These are phyloP conservation scores for Willisornis vidua DNA, from an alignment of 2,113 vertebrate species.

Conservation along the genomic window DNA sequence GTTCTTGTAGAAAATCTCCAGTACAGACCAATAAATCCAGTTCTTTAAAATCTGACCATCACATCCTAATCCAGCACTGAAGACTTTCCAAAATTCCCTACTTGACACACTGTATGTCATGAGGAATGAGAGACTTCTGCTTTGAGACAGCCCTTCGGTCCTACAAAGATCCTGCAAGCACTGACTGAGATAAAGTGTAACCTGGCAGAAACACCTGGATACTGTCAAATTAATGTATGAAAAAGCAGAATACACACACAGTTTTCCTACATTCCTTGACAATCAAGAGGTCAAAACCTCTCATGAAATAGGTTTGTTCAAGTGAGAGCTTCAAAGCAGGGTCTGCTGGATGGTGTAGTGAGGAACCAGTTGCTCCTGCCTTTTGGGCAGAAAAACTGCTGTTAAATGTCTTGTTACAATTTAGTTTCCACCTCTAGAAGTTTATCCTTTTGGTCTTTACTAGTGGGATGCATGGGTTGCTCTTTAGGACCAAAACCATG, in stretches of 20 bases:
- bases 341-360: fast-evolving
- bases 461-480: background rate
- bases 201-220: background rate
- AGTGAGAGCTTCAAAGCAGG: background rate
- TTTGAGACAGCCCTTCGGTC: background rate
- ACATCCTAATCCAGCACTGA: background rate
- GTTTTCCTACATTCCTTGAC: background rate
- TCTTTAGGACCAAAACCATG: background rate
- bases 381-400: background rate
- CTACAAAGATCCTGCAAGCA: background rate
- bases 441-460: background rate
- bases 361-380: background rate
- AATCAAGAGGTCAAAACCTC: background rate
- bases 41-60: background rate
- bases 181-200: background rate
- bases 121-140: background rate
- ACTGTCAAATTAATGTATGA: background rate
- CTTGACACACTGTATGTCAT: background rate
- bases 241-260: fast-evolving
- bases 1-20: background rate
- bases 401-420: background rate
- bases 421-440: background rate
- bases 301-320: background rate
- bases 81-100: too few relatives aligned
- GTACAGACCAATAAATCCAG: background rate